These are phyloP conservation scores for Agrilus planipennis DNA, from an alignment of 1,140 invertebrate species.

Conservation along the genomic window DNA sequence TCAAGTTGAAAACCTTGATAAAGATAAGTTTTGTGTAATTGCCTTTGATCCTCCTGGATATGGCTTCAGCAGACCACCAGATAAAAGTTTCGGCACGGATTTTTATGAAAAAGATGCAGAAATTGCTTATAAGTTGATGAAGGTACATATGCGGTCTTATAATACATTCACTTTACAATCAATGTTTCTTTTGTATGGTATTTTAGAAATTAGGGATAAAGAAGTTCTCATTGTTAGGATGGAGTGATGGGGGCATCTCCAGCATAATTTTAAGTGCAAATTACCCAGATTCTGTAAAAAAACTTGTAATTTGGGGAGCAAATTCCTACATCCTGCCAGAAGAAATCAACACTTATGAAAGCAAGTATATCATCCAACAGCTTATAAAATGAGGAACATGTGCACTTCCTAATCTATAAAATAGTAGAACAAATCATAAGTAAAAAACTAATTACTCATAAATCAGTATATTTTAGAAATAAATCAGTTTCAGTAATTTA, in stretches of 20 bases:
- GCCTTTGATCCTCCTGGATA: constrained; percentile 84
- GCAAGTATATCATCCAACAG: constrained; percentile 29
- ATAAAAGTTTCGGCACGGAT: constrained; percentile 52
- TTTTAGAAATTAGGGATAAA: constrained; percentile 45
- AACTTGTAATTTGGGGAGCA: constrained; percentile 65
- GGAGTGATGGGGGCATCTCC: constrained; percentile 81
- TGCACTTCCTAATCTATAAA: background rate
- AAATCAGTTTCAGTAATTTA: constrained; percentile 2
- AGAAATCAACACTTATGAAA: constrained; percentile 54
- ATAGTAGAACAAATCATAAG: background rate
- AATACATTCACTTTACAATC: background rate
- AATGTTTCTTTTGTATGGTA: too few species aligned
- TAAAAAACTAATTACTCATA: background rate
- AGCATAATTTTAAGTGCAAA: constrained; percentile 61
- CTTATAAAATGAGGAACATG: background rate
- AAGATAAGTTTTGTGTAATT: constrained; percentile 60
- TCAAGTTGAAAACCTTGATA: constrained; percentile 58
- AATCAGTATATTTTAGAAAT: background rate
- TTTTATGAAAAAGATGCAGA: constrained; percentile 68
- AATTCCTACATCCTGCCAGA: constrained; percentile 60
- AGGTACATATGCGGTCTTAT: constrained; percentile 35
- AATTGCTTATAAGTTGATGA: constrained; percentile 57
- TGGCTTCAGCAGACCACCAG: constrained; percentile 69
- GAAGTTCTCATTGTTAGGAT: constrained; percentile 71
- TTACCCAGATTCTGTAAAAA: constrained; percentile 52